Conservation (phyloP, 2,113 vertebrate genomes). For the Chauna torquata region DNA sequence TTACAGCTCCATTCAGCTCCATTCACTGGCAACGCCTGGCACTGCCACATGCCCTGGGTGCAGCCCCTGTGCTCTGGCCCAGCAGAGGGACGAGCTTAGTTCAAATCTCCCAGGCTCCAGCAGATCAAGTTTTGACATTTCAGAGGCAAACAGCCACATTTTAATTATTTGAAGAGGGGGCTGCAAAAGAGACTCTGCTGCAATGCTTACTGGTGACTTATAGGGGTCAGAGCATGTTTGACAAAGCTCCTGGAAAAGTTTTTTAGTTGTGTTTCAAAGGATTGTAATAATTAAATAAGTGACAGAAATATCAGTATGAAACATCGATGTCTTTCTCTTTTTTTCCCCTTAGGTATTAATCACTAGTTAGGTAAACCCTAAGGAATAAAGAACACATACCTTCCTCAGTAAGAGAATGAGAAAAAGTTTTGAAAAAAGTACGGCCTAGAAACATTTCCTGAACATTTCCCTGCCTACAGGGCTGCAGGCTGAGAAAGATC, state of each 20-base stretch:
- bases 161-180: background rate
- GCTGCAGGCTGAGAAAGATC: background rate
- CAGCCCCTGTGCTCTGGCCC: background rate
- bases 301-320: background rate
- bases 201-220: background rate
- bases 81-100: background rate
- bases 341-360: background rate
- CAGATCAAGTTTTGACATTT: background rate
- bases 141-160: background rate
- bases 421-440: background rate
- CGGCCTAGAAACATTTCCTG: background rate
- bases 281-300: background rate
- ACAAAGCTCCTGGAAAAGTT: background rate
- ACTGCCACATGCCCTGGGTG: rapidly evolving
- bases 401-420: background rate
- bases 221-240: background rate
- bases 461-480: background rate
- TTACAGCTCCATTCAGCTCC: background rate
- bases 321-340: background rate
- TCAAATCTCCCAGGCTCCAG: background rate
- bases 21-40: background rate
- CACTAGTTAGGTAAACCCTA: background rate
- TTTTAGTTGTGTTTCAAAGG: background rate
- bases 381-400: background rate
- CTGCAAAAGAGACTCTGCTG: background rate